Conservation (phyloP, 2,113 vertebrate genomes). For the Archilochus colubris region DNA sequence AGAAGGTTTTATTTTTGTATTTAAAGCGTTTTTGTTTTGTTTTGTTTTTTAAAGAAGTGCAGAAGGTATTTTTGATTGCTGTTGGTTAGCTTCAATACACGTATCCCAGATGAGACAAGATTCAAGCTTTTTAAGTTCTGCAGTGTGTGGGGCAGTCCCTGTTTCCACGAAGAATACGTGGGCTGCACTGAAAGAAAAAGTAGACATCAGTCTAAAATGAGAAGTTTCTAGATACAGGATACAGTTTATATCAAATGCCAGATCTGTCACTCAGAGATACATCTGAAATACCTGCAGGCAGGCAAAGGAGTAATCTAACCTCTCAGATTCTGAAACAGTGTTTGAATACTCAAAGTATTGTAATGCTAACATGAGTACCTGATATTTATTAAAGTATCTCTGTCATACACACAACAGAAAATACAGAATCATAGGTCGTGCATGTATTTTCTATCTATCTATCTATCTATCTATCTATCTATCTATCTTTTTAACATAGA, state of each 20-base stretch:
- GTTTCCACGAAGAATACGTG: not conserved
- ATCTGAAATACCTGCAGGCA: not conserved
- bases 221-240: not conserved
- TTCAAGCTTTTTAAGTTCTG: not conserved
- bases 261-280: not conserved
- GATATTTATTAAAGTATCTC: not conserved
- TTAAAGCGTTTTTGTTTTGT: not conserved
- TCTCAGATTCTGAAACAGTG: not conserved
- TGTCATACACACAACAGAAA: not conserved
- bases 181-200: not conserved
- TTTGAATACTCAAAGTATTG: not conserved
- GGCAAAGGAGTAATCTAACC: not conserved
- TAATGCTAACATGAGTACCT: not conserved
- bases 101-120: not conserved
- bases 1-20: not conserved
- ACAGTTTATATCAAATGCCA: not conserved
- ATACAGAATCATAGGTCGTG: not conserved
- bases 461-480: too few relatives aligned
- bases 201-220: not conserved
- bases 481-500: not conserved
- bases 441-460: not conserved
- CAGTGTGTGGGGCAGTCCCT: not conserved
- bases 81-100: fast-evolving
- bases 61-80: not conserved
- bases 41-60: not conserved